Base-by-base conservation (phyloP, 2,113 vertebrate species). In the Centropristis striata region DNA sequence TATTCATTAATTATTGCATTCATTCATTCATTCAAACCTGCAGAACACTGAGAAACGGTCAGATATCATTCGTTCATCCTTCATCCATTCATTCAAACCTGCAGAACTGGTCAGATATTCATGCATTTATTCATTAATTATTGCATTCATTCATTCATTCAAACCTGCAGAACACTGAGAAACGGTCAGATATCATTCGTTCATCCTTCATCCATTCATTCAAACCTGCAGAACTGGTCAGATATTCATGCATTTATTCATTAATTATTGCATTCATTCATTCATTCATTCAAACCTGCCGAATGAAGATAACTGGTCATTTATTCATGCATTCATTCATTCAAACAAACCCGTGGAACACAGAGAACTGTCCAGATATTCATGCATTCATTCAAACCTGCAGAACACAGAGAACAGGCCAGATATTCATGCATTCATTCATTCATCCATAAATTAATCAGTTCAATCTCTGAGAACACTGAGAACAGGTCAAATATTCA, bases 401-500 rank as follows among this genome's bases (percentile, higher is more conserved):
- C n/a, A 32, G 32, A 32, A 32, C 32, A 32, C 4, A 3, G 32
- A 32, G 3, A 32, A 32, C 32, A 32, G 32, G 32, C 6, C 32
- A 32, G 32, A 32, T 32, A 60, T 37, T 1, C 7, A 37, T 21
- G 25, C 37, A 21, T 39, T 9, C 10, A 39, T 7, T 32, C 32
- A 32, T 32, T 3, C 32, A 32, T 32, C 6, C 32, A 32, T 32
- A 16, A 4, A 66, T 20, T 20, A 4, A 32, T n/a, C 28, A 23
- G 66, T 13, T n/a, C 39, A 21, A 4, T 18, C 0, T 10, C n/a
- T 16, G 28, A 59, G 32, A 59, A 37, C 8, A 59, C 32, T 0
- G 10, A 21, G 32, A 59, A 59, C 18, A 59, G 57, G 91, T 92
- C 0, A 51, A 61, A 12, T 6, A 61, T 28, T 41, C 36, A 54